Conservation (phyloP, 1,140 invertebrate species). For the Drosophila miranda region DNA sequence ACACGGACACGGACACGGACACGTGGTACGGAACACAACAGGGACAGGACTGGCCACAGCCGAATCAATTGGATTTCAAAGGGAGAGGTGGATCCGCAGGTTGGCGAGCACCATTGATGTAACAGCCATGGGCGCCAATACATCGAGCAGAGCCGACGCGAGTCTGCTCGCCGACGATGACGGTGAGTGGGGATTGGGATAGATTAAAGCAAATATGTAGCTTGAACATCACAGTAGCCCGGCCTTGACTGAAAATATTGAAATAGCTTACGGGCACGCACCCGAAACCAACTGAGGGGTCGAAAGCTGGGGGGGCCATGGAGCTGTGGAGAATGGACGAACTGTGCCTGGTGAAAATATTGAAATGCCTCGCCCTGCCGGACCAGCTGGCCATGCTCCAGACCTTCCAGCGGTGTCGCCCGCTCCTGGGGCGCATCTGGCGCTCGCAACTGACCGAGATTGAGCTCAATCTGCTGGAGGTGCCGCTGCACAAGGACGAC, state of each 20-base stretch:
- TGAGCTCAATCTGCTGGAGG: conserved; percentile 51
- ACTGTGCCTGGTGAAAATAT: conserved; percentile 52
- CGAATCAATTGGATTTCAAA: conserved; percentile 17
- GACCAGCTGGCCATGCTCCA: conserved; percentile 63
- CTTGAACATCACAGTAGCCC: conserved; percentile 32
- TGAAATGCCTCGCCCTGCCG: conserved; percentile 36
- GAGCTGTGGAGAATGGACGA: conserved; percentile 51
- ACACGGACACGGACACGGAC: too few relatives aligned
- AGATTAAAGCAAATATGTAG: background rate
- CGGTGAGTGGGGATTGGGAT: conserved; percentile 49
- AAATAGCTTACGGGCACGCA: conserved; percentile 14
- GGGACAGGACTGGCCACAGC: background rate
- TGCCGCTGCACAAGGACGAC: conserved; percentile 21
- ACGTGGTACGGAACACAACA: too few relatives aligned
- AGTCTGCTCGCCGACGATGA: conserved; percentile 79
- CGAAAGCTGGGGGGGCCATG: conserved; percentile 35
- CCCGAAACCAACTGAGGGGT: background rate
- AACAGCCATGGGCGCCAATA: conserved; percentile 77
- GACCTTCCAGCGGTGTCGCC: conserved; percentile 32
- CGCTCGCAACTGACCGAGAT: conserved; percentile 41
- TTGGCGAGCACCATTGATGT: conserved; percentile 51
- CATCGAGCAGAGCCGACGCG: conserved; percentile 79
- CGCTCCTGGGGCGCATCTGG: conserved; percentile 60
- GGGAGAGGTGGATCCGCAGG: background rate
- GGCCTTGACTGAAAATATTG: conserved; percentile 12